Evolutionary conservation across 2,888 invertebrate genomes (phyloP).

Genomic region (Lepidochrysops patricia): DNA sequence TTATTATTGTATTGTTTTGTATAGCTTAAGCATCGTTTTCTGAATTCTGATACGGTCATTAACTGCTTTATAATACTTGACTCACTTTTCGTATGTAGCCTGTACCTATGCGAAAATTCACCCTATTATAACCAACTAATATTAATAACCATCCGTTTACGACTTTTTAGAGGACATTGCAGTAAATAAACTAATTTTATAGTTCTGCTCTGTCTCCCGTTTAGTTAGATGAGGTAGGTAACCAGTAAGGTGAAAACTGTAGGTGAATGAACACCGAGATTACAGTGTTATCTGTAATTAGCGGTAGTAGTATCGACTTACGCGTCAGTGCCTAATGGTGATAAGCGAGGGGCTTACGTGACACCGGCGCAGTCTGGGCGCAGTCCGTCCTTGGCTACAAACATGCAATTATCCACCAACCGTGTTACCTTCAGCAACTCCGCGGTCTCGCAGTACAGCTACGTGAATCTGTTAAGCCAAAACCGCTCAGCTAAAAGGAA

Average conservation of each 20-base stretch:
- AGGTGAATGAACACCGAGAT: slow-evolving; percentile 43
- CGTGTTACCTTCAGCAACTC: slow-evolving; percentile 56
- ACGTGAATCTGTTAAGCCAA: slow-evolving; percentile 54
- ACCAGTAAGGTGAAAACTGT: not conserved
- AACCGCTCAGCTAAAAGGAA: slow-evolving; percentile 44
- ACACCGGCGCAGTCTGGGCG: slow-evolving; percentile 21
- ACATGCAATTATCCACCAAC: slow-evolving; percentile 56
- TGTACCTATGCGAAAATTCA: not conserved
- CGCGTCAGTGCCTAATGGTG: slow-evolving; percentile 36
- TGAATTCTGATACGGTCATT: not conserved
- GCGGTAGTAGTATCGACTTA: slow-evolving; percentile 30
- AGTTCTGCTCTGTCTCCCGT: not conserved
- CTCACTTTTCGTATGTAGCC: not conserved
- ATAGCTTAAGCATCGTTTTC: not conserved
- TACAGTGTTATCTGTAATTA: slow-evolving; percentile 41
- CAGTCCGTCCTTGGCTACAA: slow-evolving; percentile 17
- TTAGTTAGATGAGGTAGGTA: not conserved
- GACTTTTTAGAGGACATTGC: not conserved
- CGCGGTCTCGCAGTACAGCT: slow-evolving; percentile 57
- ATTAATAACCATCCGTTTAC: not conserved
- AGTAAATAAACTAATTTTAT: not conserved
- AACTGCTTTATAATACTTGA: not conserved
- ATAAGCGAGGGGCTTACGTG: slow-evolving; percentile 34
- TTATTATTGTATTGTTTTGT: not conserved
- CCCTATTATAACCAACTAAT: too few species aligned